Conservation (phyloP, 2,113 vertebrate species). For the Indicator indicator region DNA sequence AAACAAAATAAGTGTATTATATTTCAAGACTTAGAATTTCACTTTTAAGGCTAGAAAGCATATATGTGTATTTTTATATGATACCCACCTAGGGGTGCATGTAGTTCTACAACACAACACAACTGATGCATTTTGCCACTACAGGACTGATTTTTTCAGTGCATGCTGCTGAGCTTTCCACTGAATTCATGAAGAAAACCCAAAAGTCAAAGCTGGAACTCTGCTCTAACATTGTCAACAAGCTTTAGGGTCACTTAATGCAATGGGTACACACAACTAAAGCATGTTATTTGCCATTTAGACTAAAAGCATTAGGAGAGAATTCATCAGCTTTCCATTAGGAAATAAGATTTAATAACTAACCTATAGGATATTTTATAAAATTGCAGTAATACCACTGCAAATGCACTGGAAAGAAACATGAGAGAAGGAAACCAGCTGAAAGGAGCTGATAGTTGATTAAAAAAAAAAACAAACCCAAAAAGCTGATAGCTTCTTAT, state of each 20-base stretch:
- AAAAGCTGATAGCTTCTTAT: background rate
- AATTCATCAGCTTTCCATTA: background rate
- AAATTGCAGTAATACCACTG: background rate
- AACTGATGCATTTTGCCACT: background rate
- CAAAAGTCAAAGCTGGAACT: background rate
- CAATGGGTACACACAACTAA: background rate
- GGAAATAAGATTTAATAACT: background rate
- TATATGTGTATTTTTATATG: background rate
- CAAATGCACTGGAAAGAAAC: background rate
- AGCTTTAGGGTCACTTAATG: background rate
- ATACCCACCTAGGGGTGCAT: background rate
- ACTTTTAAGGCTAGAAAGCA: background rate
- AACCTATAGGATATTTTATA: background rate
- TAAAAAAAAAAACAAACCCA: no score
- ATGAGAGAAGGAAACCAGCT: background rate
- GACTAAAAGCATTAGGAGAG: constrained; percentile 6
- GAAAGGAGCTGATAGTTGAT: background rate
- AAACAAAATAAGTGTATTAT: background rate
- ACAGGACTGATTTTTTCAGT: background rate
- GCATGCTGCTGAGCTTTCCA: background rate
- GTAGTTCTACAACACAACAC: background rate
- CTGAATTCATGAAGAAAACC: background rate
- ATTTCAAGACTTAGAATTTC: background rate
- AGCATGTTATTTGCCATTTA: background rate
- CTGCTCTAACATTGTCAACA: background rate